Percentiles rank a stretch among this genome's conserved stretches.
Conservation (phyloP, 2,797 vertebrate species). For the Enteromius unitaeniatus region DNA sequence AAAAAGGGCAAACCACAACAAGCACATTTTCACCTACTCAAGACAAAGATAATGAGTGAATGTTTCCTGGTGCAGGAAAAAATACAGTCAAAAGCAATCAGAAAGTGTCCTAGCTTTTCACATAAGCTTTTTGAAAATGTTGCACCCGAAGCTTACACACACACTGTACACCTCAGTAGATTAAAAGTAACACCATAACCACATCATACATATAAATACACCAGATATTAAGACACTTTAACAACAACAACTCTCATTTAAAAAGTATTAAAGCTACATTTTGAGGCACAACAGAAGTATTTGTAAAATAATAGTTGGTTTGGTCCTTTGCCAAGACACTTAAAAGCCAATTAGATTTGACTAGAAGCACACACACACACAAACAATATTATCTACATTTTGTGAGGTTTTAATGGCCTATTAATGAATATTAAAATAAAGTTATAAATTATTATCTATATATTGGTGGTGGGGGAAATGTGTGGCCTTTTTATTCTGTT, state of each 20-base stretch:
- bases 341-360: not conserved
- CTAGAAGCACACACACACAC: not conserved
- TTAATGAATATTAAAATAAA: not conserved
- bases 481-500: constrained; percentile 2
- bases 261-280: not conserved
- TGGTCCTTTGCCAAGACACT: not conserved
- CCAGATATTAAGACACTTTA: not conserved
- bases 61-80: constrained; percentile 11
- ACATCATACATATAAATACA: not conserved
- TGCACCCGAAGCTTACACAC: not conserved
- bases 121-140: not conserved
- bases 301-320: not conserved
- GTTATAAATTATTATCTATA: no score
- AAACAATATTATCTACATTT: not conserved
- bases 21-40: constrained; percentile 45
- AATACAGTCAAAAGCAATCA: not conserved
- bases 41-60: constrained; percentile 25
- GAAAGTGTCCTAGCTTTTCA: not conserved
- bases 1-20: constrained; percentile 44
- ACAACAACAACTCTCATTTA: not conserved
- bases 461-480: not conserved
- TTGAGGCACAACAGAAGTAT: not conserved
- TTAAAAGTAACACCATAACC: not conserved
- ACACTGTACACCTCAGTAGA: not conserved
- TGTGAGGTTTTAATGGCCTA: not conserved